Conservation (phyloP, 2,113 vertebrate species). For the Cygnus buccinator region DNA sequence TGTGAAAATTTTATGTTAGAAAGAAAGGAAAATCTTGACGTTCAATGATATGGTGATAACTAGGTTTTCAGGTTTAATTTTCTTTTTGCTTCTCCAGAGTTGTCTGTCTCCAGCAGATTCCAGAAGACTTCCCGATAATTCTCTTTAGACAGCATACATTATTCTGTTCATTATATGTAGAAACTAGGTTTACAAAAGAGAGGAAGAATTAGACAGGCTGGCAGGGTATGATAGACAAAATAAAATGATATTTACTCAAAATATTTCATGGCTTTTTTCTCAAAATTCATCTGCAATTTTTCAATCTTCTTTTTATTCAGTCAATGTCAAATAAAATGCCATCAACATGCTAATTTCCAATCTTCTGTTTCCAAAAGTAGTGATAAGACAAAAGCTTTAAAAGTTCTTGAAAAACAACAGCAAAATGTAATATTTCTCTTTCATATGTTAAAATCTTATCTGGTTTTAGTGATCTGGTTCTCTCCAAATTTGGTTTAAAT, state of each 20-base stretch:
- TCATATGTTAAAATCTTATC: not conserved
- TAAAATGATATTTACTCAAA: not conserved
- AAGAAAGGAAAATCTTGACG: not conserved
- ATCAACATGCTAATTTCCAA: not conserved
- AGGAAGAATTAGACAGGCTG: not conserved
- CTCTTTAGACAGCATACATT: not conserved
- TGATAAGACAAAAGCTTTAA: not conserved
- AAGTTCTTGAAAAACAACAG: rapidly evolving
- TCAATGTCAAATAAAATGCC: not conserved
- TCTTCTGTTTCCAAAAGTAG: not conserved
- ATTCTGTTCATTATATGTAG: not conserved
- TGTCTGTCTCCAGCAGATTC: not conserved
- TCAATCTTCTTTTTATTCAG: not conserved
- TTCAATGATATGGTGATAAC: not conserved
- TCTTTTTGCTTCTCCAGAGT: not conserved
- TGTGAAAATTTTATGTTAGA: not conserved
- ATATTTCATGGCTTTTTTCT: not conserved
- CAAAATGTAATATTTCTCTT: not conserved
- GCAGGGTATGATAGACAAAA: not conserved
- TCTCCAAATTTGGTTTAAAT: not conserved
- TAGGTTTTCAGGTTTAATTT: not conserved
- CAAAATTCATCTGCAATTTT: not conserved
- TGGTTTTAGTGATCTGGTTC: not conserved
- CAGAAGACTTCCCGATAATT: not conserved
- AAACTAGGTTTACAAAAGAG: not conserved